Base-by-base conservation (phyloP, 1,140 invertebrate genomes). In the Oedothorax gibbosus region DNA sequence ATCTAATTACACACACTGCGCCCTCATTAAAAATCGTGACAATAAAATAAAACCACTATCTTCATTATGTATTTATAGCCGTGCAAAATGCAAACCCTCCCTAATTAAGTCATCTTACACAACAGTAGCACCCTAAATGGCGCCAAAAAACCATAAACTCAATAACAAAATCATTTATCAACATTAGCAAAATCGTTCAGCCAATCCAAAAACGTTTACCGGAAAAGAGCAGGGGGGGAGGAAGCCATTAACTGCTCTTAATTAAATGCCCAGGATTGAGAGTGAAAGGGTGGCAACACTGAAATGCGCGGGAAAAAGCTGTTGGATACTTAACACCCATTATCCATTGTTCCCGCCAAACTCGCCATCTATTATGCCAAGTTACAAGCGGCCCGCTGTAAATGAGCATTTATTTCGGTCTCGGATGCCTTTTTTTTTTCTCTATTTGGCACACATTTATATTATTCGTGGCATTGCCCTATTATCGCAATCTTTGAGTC, bases 201-300 rank as follows among this genome's bases (percentile, higher is more conserved):
- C 12, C 80, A 75, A 83, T 75, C 80, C 57, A 83, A 83, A 83
- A 83, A 83, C 80, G 57, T 71, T 83, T 83, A 73, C 69, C 54
- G 71, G 57, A 75, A 75, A 18, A 78, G 62, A 11, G 62, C 5
- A 65, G 57, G 21, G 62, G 5, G 50, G 65, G 80, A n/a, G 60
- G 68, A 21, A 35, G 35, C 79, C 21, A 82, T 82, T 82, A 82
- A 82, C 79, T 71, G 79, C 60, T 82, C 79, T 82, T 83, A 83
- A 83, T 83, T 83, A 82, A 83, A 12, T 21, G 14, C 35, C 10
- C n/a, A 35, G 73, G 21, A 80, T 68, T n/a, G 77, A 21, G 35
- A 62, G 15, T 21, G 20, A 54, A 62, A 68, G 50, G 35, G 35
- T 35, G 35, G 11, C 9, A 53, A 49, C 50, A 20, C 2, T 54